A percentile compares a stretch with the other conserved stretches of the same genome.
phyloP scores from a whole-genome alignment of 2,888 invertebrate genomes.

The Pandemis cinnamomeana region DNA sequence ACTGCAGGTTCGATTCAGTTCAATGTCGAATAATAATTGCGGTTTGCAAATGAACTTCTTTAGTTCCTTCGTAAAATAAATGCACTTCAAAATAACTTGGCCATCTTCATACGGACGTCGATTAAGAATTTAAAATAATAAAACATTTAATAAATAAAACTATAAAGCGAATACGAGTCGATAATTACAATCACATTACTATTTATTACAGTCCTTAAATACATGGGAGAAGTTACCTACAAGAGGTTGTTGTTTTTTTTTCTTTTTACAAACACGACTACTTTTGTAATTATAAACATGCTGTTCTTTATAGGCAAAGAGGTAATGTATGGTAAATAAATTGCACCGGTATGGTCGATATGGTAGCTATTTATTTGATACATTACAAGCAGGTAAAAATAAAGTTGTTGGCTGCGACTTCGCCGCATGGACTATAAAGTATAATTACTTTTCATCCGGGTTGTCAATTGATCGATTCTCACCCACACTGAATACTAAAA shows the following conservation, averaged over 20 bases:
- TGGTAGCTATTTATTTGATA: constrained; percentile 24
- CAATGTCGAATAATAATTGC: not conserved
- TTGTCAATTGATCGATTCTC: constrained; percentile 14
- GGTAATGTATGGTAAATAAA: constrained; percentile 22
- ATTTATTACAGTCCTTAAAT: not conserved
- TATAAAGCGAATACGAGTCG: not conserved
- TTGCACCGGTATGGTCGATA: not conserved
- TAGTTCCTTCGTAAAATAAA: not conserved
- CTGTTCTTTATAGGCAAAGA: not conserved
- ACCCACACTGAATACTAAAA: constrained; percentile 8
- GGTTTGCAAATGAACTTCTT: not conserved
- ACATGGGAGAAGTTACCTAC: not conserved
- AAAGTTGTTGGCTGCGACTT: not conserved
- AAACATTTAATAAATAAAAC: not conserved
- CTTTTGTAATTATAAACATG: constrained; percentile 28
- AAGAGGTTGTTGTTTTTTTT: not conserved
- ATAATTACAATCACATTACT: constrained; percentile 1
- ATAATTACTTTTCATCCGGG: constrained; percentile 27
- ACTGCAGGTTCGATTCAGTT: not conserved
- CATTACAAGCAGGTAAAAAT: constrained; percentile 9
- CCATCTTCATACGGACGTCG: not conserved
- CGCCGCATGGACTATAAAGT: constrained; percentile 15
- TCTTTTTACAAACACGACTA: constrained; percentile 24
- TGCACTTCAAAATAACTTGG: not conserved
- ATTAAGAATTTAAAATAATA: not conserved